These are phyloP conservation scores for Ictalurus punctatus DNA, from an alignment of 2,113 vertebrate genomes.

Conservation along the genomic window DNA sequence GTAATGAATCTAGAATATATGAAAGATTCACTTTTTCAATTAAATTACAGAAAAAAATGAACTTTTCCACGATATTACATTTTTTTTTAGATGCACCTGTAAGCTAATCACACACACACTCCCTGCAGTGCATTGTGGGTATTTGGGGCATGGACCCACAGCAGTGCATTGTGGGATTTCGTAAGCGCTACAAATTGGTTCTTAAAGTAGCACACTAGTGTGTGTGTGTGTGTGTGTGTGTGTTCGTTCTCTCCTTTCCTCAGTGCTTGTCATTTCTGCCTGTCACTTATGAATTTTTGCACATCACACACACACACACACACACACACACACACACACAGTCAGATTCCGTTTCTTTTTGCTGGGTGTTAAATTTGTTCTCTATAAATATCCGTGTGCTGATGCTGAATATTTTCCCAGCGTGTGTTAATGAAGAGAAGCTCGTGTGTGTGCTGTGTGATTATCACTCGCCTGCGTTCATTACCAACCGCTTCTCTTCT, in stretches of 20 bases:
- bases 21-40: no score
- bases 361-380: not conserved
- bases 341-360: not conserved
- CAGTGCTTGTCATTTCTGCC: constrained; percentile 1
- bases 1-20: no score
- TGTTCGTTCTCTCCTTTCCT: not conserved
- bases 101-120: not conserved
- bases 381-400: constrained; percentile 33
- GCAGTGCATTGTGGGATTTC: constrained; percentile 6
- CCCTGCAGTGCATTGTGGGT: constrained; percentile 3
- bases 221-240: not conserved
- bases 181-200: not conserved
- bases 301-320: not conserved
- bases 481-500: not conserved
- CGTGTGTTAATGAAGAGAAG: constrained; percentile 28
- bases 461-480: not conserved
- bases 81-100: no score
- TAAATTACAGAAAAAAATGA: no score
- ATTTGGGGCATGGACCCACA: not conserved
- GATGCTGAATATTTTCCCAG: constrained; percentile 8
- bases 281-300: not conserved
- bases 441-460: not conserved
- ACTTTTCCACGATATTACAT: no score
- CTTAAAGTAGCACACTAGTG: not conserved
- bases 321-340: not conserved